phyloP scores from a whole-genome alignment of 2,888 invertebrate species.

The Leptopilina syphax region DNA sequence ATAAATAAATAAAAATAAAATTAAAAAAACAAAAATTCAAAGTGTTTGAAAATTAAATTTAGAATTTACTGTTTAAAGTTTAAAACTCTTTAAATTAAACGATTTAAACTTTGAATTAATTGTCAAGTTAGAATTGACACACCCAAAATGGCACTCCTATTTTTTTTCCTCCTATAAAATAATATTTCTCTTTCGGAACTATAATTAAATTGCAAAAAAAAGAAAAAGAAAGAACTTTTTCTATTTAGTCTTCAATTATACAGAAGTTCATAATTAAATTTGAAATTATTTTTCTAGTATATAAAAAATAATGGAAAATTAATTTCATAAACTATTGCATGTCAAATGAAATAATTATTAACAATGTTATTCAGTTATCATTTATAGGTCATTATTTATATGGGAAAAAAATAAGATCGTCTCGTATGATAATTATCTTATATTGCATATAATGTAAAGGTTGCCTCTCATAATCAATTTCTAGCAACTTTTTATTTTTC shows the following conservation, averaged over 20 bases:
- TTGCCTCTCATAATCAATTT: too few relatives aligned
- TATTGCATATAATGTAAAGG: too few relatives aligned
- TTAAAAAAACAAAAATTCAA: too few relatives aligned
- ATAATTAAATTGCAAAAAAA: background rate
- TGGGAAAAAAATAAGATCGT: background rate
- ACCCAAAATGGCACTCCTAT: background rate
- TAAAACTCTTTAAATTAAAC: too few relatives aligned
- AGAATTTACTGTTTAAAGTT: too few relatives aligned
- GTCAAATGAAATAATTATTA: too few relatives aligned
- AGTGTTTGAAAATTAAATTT: too few relatives aligned
- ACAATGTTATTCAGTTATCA: background rate
- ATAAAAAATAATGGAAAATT: background rate
- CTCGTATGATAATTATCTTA: background rate
- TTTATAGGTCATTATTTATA: slow-evolving; percentile 6
- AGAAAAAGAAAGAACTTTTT: background rate
- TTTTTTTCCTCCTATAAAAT: background rate
- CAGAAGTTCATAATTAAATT: too few relatives aligned
- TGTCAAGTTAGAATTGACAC: background rate
- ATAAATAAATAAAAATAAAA: too few relatives aligned
- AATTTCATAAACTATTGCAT: background rate
- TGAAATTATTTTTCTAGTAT: too few relatives aligned
- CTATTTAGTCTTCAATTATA: background rate
- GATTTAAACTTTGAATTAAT: background rate
- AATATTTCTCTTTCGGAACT: background rate
- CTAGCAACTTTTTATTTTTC: too few relatives aligned